phyloP scores from a whole-genome alignment of 2,888 invertebrate genomes.

The Didymodactylos carnosus region DNA sequence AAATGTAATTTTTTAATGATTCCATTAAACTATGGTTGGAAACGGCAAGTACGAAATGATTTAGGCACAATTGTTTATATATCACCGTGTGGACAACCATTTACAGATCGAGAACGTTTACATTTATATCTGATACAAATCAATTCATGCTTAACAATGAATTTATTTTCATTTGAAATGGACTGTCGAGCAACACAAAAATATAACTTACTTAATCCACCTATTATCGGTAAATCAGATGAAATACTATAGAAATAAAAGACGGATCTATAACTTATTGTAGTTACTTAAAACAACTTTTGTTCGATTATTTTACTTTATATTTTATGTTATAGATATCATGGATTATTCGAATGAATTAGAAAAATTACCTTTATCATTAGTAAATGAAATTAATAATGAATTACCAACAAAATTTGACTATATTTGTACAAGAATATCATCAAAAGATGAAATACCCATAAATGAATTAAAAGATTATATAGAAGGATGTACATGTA shows the following conservation, averaged over 20 bases:
- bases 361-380: constrained; percentile 68
- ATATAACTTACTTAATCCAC: neutral
- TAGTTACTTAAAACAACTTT: too few relatives aligned
- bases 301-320: too few relatives aligned
- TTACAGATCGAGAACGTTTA: neutral
- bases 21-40: constrained; percentile 13
- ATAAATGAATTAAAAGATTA: constrained; percentile 64
- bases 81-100: constrained; percentile 8
- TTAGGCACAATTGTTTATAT: constrained; percentile 4
- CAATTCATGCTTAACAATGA: neutral
- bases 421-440: constrained; percentile 63
- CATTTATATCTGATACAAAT: neutral
- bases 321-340: too few relatives aligned
- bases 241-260: too few relatives aligned
- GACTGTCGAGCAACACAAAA: neutral
- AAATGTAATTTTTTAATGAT: constrained; percentile 4
- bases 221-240: too few relatives aligned
- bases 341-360: constrained; percentile 54
- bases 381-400: constrained; percentile 69
- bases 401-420: constrained; percentile 62
- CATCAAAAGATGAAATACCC: constrained; percentile 42
- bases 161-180: neutral
- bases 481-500: constrained; percentile 71
- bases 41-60: constrained; percentile 8
- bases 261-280: too few relatives aligned